Base-by-base conservation (phyloP, 2,888 invertebrate species). In the Scaptomyza cyrtandrae region DNA sequence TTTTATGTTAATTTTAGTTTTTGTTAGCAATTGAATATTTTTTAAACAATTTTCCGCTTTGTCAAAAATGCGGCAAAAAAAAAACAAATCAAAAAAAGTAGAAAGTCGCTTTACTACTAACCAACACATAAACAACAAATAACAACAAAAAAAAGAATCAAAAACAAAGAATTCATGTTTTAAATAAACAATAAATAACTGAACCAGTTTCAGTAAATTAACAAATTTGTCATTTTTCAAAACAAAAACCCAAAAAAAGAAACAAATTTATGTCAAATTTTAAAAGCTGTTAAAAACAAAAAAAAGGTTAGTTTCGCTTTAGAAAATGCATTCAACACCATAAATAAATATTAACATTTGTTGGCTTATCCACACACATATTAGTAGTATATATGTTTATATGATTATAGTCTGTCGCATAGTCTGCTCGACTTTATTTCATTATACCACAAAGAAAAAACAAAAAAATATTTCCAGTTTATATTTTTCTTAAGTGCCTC, bases 191-290 rank as follows among this genome's bases (percentile, higher is more conserved):
- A 64, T n/a, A 49, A 55, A 70, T 68, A 74, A 71, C 69, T 84
- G 77, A 79, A 82, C 76, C 80, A 79, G 86, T 87, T 87, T 68
- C 39, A 16, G 70, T 65, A 79, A 77, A 82, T 85, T 77, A 73
- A 73, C 83, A 62, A 82, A 84, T 84, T 82, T 79, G 73, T 87
- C 83, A 84, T 79, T 75, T 79, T 82, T 82, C 41, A 7, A 41
- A 41, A 39, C 45, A 55, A 50, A 6, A 33, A 33, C 9, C 6
- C 0, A 9, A 33, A 33, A 1, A 33, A 11, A 35, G 46, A 56
- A 29, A 44, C 10, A 65, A 61, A 56, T 56, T 60, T 54, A 62
- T 57, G 54, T 57, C 45, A 53, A 43, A 65, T 53, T 31, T 44
- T 31, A 44, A 45, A 54, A 52, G 45, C 45, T 43, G 39, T 19